Evolutionary conservation across 1,140 invertebrate genomes (phyloP).

Genomic region (Ooceraea biroi): DNA sequence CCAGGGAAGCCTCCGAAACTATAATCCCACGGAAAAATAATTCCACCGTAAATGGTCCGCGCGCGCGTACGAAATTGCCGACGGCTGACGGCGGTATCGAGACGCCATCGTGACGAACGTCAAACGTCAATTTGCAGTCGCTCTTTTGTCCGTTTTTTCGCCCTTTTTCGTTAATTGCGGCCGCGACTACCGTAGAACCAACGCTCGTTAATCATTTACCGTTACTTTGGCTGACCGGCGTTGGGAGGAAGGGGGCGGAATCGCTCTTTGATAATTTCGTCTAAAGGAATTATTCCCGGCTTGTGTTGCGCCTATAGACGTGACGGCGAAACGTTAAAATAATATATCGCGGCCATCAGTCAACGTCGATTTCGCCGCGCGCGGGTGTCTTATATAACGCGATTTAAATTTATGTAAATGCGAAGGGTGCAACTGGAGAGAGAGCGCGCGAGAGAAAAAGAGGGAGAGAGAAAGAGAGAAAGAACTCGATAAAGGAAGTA

Average conservation of each 20-base stretch:
- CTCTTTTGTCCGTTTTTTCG: slow-evolving; percentile 4
- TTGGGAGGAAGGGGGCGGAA: slow-evolving; percentile 3
- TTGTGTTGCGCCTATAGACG: slow-evolving; percentile 29
- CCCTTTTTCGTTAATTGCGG: slow-evolving; percentile 46
- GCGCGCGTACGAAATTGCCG: slow-evolving; percentile 40
- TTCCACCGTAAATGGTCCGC: slow-evolving; percentile 28
- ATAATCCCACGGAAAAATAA: neutral
- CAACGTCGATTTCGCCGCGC: slow-evolving; percentile 60
- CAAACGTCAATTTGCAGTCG: slow-evolving; percentile 40
- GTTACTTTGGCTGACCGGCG: neutral
- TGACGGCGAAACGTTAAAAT: slow-evolving; percentile 49
- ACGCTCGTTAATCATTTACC: slow-evolving; percentile 48
- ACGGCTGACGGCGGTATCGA: slow-evolving; percentile 25
- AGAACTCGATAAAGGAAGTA: slow-evolving; percentile 64
- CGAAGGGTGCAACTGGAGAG: slow-evolving; percentile 61
- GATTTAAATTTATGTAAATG: slow-evolving; percentile 74
- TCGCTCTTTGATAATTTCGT: slow-evolving; percentile 51
- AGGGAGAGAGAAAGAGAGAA: too few species aligned
- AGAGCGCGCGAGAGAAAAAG: too few species aligned
- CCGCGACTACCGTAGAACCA: slow-evolving; percentile 26
- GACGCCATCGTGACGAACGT: slow-evolving; percentile 20
- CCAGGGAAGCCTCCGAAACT: neutral
- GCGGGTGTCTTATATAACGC: slow-evolving; percentile 51
- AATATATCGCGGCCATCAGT: slow-evolving; percentile 65
- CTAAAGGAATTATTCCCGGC: slow-evolving; percentile 46